Evolutionary conservation across 2,797 vertebrate species (phyloP).

Genomic region (Lithobates pipiens): DNA sequence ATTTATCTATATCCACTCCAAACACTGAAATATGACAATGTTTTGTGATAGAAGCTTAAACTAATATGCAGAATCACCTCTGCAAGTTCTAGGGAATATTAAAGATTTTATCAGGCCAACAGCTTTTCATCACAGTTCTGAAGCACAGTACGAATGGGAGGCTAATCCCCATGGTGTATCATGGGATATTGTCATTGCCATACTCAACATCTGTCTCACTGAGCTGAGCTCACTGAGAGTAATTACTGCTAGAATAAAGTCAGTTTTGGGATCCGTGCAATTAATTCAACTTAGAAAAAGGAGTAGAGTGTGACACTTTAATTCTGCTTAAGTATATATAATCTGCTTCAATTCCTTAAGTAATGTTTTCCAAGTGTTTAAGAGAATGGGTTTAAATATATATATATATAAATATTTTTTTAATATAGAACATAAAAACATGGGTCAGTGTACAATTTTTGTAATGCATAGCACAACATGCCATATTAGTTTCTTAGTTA

Average conservation of each 20-base stretch:
- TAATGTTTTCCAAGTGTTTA: constrained; percentile 73
- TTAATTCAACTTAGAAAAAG: constrained; percentile 70
- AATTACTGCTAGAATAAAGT: constrained; percentile 73
- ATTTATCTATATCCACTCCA: constrained; percentile 60
- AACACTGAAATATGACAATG: constrained; percentile 42
- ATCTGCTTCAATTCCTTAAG: constrained; percentile 73
- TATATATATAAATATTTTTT: constrained; percentile 60
- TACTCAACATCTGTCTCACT: constrained; percentile 61
- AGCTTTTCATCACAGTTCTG: constrained; percentile 65
- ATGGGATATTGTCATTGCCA: constrained; percentile 67
- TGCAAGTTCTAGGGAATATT: constrained; percentile 68
- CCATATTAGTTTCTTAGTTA: too few relatives aligned
- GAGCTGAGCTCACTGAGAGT: constrained; percentile 64
- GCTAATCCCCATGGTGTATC: constrained; percentile 65
- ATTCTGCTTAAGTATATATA: constrained; percentile 75
- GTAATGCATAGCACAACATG: neutral
- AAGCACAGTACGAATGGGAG: constrained; percentile 54
- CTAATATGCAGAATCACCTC: constrained; percentile 64
- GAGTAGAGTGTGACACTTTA: constrained; percentile 70
- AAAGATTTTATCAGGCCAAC: constrained; percentile 72
- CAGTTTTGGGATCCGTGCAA: constrained; percentile 69
- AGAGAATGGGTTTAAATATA: constrained; percentile 70
- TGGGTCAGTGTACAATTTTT: neutral
- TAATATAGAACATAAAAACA: neutral
- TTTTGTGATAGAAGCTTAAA: constrained; percentile 66